phyloP scores from a whole-genome alignment of 2,888 invertebrate species.

The Synergus gifuensis region DNA sequence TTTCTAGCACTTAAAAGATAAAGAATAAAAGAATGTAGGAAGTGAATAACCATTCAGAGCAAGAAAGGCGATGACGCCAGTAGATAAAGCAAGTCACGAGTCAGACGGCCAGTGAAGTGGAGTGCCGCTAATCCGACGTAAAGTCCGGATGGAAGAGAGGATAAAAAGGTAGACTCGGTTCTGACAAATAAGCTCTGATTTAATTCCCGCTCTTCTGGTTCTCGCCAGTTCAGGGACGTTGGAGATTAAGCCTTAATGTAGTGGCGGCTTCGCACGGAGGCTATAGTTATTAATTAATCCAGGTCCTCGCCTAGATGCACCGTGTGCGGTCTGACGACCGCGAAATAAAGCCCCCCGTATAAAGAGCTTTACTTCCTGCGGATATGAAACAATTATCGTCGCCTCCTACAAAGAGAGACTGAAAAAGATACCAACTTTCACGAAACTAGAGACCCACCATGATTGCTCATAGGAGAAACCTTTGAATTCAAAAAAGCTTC shows the following conservation, averaged over 20 bases:
- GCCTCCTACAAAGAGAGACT: constrained; percentile 16
- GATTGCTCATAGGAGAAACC: not conserved
- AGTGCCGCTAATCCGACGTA: constrained; percentile 51
- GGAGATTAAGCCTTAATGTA: constrained; percentile 69
- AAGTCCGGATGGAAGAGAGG: constrained; percentile 53
- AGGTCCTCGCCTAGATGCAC: constrained; percentile 54
- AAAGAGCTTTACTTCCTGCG: constrained; percentile 61
- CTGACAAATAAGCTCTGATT: constrained; percentile 71
- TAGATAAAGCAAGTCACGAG: constrained; percentile 49
- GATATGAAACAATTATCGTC: constrained; percentile 68
- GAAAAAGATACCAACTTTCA: constrained; percentile 30
- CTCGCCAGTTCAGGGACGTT: constrained; percentile 58
- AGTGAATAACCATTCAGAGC: not conserved
- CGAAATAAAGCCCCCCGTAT: constrained; percentile 69
- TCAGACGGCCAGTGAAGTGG: constrained; percentile 57
- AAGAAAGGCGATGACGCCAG: not conserved
- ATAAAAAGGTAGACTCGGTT: constrained; percentile 53
- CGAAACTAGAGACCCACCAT: not conserved
- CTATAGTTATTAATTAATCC: constrained; percentile 72
- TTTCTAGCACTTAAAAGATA: not conserved
- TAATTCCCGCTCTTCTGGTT: constrained; percentile 68
- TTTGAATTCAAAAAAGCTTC: not conserved
- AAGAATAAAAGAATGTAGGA: not conserved
- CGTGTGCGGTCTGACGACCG: constrained; percentile 59
- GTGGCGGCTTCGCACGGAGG: constrained; percentile 57